Percentiles rank a stretch among this genome's conserved stretches.
These are phyloP conservation scores for Ennomos erosarius DNA, from an alignment of 2,888 invertebrate genomes.

Conservation along the genomic window DNA sequence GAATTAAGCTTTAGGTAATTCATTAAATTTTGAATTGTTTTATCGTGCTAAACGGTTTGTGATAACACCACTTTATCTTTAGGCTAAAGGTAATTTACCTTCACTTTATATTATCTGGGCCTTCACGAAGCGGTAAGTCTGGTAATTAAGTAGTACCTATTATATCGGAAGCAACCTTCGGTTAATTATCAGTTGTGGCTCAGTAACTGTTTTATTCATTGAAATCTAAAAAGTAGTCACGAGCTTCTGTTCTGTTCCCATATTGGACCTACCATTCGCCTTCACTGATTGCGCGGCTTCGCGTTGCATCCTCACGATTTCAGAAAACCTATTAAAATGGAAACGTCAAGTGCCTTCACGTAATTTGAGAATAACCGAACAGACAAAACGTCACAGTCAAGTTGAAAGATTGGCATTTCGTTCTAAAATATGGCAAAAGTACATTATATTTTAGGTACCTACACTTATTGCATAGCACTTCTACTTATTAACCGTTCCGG, in stretches of 20 bases:
- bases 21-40: too few species aligned
- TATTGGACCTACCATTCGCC: slow-evolving; percentile 11
- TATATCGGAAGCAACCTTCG: slow-evolving; percentile 36
- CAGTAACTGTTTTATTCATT: slow-evolving; percentile 24
- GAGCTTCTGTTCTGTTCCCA: slow-evolving; percentile 30
- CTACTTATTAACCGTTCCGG: too few species aligned
- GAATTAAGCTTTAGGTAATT: too few species aligned
- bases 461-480: too few species aligned
- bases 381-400: neutral
- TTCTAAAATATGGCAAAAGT: slow-evolving; percentile 7
- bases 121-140: slow-evolving; percentile 11
- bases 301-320: slow-evolving; percentile 30
- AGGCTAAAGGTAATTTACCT: slow-evolving; percentile 16
- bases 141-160: slow-evolving; percentile 27
- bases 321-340: slow-evolving; percentile 9
- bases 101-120: too few species aligned
- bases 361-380: neutral
- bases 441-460: too few species aligned
- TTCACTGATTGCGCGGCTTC: slow-evolving; percentile 9
- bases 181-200: slow-evolving; percentile 30
- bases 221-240: slow-evolving; percentile 32
- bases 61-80: slow-evolving; percentile 19
- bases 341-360: slow-evolving; percentile 18
- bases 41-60: neutral
- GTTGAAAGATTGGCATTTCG: slow-evolving; percentile 8